Conservation (phyloP, 2,113 vertebrate genomes). For the Crotalus tigris region DNA sequence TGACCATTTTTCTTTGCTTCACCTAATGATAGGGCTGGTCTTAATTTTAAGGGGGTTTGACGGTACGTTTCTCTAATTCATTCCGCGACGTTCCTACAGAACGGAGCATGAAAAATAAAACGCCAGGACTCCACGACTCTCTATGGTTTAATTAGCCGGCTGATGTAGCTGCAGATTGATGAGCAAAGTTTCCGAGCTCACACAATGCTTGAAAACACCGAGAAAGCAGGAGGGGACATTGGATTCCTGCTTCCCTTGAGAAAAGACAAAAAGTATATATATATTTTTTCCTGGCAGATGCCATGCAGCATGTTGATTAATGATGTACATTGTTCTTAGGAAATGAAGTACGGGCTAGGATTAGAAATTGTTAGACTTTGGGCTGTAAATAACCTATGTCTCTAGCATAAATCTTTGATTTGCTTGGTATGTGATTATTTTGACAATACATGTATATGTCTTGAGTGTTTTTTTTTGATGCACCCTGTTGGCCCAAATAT, state of each 20-base stretch:
- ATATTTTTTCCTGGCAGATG: not conserved
- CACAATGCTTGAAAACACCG: not conserved
- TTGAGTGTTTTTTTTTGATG: too few relatives aligned
- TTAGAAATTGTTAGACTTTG: not conserved
- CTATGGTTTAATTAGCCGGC: not conserved
- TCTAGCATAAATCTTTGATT: not conserved
- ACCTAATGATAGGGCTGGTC: not conserved
- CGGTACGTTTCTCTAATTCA: not conserved
- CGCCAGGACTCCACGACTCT: not conserved
- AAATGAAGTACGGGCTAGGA: not conserved
- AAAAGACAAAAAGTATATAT: not conserved
- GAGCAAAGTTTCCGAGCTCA: not conserved
- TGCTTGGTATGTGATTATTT: not conserved
- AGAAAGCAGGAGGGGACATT: not conserved
- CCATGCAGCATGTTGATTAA: not conserved
- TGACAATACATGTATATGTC: not conserved
- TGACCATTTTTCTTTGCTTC: not conserved
- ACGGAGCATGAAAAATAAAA: not conserved
- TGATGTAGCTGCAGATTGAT: not conserved
- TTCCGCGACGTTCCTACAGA: not conserved
- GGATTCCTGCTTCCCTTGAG: not conserved
- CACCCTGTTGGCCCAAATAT: too few relatives aligned
- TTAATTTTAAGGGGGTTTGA: not conserved
- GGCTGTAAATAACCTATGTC: not conserved
- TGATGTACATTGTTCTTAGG: not conserved